A percentile compares a stretch with the other conserved stretches of the same genome.
phyloP scores from a whole-genome alignment of 1,140 invertebrate genomes.

The Zaprionus africanus region DNA sequence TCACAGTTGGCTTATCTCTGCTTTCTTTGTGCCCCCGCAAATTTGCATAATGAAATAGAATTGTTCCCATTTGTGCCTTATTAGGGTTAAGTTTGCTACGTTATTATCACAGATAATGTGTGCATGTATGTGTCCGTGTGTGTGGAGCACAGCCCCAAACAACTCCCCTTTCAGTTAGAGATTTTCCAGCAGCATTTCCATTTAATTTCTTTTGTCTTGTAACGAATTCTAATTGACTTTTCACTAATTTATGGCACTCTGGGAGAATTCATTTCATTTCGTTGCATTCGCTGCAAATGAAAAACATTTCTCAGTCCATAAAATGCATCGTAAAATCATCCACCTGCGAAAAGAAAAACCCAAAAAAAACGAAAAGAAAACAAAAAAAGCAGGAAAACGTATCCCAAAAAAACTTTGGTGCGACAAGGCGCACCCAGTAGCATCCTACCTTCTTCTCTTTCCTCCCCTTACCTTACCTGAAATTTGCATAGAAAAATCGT shows the following conservation, averaged over 20 bases:
- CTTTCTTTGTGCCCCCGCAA: constrained; percentile 7
- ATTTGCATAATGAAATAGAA: constrained; percentile 79
- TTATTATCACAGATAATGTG: constrained; percentile 66
- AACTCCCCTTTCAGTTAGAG: background rate
- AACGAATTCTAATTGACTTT: constrained; percentile 64
- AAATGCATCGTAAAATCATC: constrained; percentile 67
- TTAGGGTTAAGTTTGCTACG: constrained; percentile 66
- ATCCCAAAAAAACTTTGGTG: constrained; percentile 19
- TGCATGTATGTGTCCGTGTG: background rate
- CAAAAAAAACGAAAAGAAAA: constrained; percentile 20
- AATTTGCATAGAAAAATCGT: constrained; percentile 77
- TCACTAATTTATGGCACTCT: constrained; percentile 40
- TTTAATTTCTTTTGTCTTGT: constrained; percentile 14
- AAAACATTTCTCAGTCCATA: constrained; percentile 66
- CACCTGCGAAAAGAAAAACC: constrained; percentile 51
- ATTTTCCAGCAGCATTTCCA: background rate
- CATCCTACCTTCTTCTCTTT: background rate
- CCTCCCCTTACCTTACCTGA: constrained; percentile 8
- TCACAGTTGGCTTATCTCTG: constrained; percentile 52
- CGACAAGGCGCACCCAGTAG: constrained; percentile 1
- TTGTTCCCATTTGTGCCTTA: constrained; percentile 83
- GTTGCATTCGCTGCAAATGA: constrained; percentile 33
- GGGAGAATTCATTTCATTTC: constrained; percentile 41
- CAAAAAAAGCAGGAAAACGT: constrained; percentile 19
- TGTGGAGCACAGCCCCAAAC: background rate